A percentile compares a stretch with the other conserved stretches of the same genome.
Conservation (phyloP, 2,113 vertebrate species). For the Pteropus alecto region DNA sequence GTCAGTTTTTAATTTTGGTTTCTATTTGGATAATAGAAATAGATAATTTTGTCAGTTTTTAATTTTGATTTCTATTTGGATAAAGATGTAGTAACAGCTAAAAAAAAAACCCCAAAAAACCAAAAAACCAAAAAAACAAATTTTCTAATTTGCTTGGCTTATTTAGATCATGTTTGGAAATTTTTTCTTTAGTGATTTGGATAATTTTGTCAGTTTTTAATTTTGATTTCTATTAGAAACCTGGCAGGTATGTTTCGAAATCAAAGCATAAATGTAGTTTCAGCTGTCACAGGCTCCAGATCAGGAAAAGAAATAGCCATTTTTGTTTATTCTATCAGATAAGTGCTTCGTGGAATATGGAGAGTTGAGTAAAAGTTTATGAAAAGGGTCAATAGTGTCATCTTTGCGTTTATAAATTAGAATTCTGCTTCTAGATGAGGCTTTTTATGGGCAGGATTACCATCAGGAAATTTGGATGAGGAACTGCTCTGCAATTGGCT, state of each 20-base stretch:
- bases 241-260: not conserved
- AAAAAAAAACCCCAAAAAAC: too few relatives aligned
- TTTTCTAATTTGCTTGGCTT: not conserved
- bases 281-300: not conserved
- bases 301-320: not conserved
- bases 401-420: not conserved
- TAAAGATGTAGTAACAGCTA: too few relatives aligned
- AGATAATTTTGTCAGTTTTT: too few relatives aligned
- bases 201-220: not conserved
- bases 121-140: not conserved
- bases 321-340: not conserved
- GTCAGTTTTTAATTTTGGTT: not conserved
- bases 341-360: not conserved
- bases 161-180: not conserved
- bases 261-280: not conserved
- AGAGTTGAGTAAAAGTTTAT: not conserved
- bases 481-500: not conserved
- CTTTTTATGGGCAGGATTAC: not conserved
- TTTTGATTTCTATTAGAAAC: not conserved
- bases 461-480: not conserved
- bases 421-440: not conserved
- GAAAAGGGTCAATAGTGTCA: not conserved
- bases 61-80: too few relatives aligned
- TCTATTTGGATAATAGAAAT: too few relatives aligned
- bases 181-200: not conserved